Evolutionary conservation across 1,140 invertebrate species (phyloP), one percentile per base, ranked within the genome.

Genomic region (Dinothrombium tinctorium): DNA sequence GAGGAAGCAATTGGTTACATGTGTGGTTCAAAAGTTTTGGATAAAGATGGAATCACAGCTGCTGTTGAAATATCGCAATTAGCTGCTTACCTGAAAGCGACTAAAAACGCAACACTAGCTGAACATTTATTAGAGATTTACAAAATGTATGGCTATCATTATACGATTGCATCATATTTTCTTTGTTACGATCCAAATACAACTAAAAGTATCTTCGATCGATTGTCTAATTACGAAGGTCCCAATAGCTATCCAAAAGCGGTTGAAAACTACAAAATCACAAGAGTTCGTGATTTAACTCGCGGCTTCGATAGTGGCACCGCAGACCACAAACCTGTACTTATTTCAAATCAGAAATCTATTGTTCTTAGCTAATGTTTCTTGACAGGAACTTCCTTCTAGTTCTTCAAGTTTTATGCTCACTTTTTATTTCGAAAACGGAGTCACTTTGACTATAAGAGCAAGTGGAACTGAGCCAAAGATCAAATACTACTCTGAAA

Each of bases 381-480:
- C 12, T 2, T 32, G 14, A 29, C 48, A 67, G 65, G 43, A 55
- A 15, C 58, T 92, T 24, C 84, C 86, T 12, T 61, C 67, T 1
- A 82, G 75, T 17, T 68, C 68, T 43, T 69, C 68, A 23, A 76
- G 71, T 44, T 77, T 92, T 60, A 98, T 99, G 92, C 76, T 99
- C n/a, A 90, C 86, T 2, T 90, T 96, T 56, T 71, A 69, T 12
- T 90, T 95, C 57, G 64, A 68, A 35, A 87, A 84, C 61, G 86
- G 82, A 2, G 68, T 81, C 45, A 70, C 79, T 7, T 66, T 76
- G 0, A 95, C 86, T 0, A 59, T 98, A 7, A 69, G 94, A 47
- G 92, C 89, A 0, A 94, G 86, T 62, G 94, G 94, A 15, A 99
- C 94, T 0, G 94, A 99, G 59, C 92, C 92, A 14, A 99, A 99